Base-by-base conservation (phyloP, 2,113 vertebrate genomes). In the Ploceus nigricollis region DNA sequence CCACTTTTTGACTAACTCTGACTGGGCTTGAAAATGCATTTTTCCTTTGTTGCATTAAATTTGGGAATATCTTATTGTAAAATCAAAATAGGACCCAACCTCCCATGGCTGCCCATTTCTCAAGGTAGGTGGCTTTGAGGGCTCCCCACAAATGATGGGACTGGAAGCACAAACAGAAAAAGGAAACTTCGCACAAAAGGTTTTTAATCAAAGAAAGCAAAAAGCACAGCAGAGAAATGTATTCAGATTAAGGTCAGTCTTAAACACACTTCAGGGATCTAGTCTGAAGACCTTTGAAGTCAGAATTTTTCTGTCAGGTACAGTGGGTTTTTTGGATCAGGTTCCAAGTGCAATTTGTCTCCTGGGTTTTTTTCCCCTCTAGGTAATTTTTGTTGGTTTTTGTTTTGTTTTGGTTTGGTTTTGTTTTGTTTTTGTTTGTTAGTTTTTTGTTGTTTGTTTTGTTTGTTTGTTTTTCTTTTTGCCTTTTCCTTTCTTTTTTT, bases 141-240 rank as follows among this genome's bases (percentile, higher is more conserved):
- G 58, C 20, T 70, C 15, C 45, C 47, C 21, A 17, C 1, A 4
- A 80, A 31, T 6, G 4, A 15, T 45, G 73, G 27, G 40, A 31
- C 45, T 80, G 37, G 27, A 24, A 69, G 23, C 31, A 60, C 11
- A 87, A 95, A 66, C 7, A 66, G 42, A 37, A 70, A 54, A 73
- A 58, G 40, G 69, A 47, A 33, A 33, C 39, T 51, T 70, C 63
- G 27, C 22, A 50, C 33, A 40, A 33, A 56, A 53, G 25, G 5
- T 15, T 90, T 94, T 87, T 80, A 93, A 91, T 75, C 61, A 47
- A 80, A 56, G 12, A 85, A 85, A 77, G 6, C 17, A 88, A 93
- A 89, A 20, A 66, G 7, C 48, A 39, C 5, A 70, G 25, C 37
- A 81, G 30, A 84, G 57, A 58, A 93, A 71, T 48, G 12, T 50